Conservation (phyloP, 1,140 invertebrate species). For the Aphaenogaster rudis region DNA sequence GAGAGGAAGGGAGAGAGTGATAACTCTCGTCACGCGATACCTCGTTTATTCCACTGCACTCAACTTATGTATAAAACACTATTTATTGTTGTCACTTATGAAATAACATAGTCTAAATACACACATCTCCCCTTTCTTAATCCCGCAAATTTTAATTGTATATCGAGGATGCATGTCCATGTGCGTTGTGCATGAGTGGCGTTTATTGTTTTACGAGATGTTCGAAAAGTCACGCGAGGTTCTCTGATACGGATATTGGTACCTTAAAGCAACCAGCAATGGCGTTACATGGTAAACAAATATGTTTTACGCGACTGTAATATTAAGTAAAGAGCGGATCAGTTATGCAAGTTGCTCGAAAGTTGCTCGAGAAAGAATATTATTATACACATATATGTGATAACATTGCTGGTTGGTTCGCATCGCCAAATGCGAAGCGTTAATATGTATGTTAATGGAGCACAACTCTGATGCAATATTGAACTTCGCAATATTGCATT, state of each 20-base stretch:
- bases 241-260: not conserved
- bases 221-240: constrained; percentile 22
- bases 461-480: not conserved
- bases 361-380: not conserved
- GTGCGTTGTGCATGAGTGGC: constrained; percentile 15
- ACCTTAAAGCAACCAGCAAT: not conserved
- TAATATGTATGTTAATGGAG: not conserved
- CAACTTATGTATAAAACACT: constrained; percentile 73
- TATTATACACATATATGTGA: not conserved
- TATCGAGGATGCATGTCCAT: constrained; percentile 23
- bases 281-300: not conserved
- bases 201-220: constrained; percentile 39
- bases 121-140: not conserved
- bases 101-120: constrained; percentile 39
- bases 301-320: not conserved
- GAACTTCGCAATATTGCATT: not conserved
- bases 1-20: constrained; percentile 2
- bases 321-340: not conserved
- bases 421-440: not conserved
- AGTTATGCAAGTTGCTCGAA: not conserved
- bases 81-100: constrained; percentile 70
- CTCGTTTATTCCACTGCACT: constrained; percentile 54
- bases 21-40: constrained; percentile 28
- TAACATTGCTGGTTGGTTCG: not conserved
- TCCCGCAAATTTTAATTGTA: constrained; percentile 3